Conservation (phyloP, 1,140 invertebrate genomes). For the Penaeus indicus region DNA sequence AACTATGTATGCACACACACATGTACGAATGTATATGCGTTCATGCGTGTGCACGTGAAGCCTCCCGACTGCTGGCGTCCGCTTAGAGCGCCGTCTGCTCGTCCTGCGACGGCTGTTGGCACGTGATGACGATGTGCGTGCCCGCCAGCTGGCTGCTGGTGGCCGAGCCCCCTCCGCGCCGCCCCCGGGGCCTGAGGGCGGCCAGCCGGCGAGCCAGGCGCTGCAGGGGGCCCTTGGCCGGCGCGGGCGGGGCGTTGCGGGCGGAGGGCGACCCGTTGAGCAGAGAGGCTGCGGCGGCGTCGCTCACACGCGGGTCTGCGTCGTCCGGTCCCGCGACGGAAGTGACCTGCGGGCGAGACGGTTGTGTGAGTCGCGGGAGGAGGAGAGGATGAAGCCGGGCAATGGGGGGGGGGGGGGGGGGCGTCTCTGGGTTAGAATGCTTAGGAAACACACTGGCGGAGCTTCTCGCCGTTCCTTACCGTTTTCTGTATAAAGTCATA, state of each 20-base stretch:
- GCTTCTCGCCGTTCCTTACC: no score
- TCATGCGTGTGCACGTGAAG: not conserved
- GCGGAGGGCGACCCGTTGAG: slow-evolving; percentile 33
- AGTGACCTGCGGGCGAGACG: not conserved
- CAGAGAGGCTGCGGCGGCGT: slow-evolving; percentile 29
- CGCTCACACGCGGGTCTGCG: not conserved
- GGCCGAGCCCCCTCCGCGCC: not conserved
- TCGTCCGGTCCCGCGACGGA: not conserved
- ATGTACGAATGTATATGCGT: not conserved
- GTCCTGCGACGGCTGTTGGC: slow-evolving; percentile 49
- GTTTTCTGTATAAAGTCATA: no score
- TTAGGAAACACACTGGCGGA: no score
- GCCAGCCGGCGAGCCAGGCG: not conserved
- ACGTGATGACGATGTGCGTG: slow-evolving; percentile 54
- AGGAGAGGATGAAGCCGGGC: not conserved
- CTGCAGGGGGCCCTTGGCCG: slow-evolving; percentile 4
- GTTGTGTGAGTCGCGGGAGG: not conserved
- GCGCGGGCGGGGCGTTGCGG: not conserved
- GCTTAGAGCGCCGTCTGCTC: slow-evolving; percentile 53
- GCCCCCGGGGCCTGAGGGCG: not conserved
- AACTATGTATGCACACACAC: not conserved
- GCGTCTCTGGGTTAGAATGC: no score
- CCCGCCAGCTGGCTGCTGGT: slow-evolving; percentile 40
- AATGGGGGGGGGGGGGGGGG: no score
- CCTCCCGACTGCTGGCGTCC: not conserved